Percentiles rank a stretch among this genome's conserved stretches.
phyloP scores from a whole-genome alignment of 2,888 invertebrate species.

The Sipha maydis region DNA sequence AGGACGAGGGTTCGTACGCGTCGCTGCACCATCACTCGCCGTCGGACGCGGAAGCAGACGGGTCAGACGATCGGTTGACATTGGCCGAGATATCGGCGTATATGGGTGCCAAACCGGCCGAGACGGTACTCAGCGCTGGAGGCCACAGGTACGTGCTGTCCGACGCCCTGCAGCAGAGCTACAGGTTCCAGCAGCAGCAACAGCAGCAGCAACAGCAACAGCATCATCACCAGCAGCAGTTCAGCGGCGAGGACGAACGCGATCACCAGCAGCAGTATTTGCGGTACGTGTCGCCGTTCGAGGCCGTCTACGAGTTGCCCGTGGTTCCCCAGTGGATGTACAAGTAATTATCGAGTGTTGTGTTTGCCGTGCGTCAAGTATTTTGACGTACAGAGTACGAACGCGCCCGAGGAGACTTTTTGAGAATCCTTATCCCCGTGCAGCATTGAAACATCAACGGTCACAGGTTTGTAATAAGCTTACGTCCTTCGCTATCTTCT shows the following conservation, averaged over 20 bases:
- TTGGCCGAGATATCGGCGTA: conserved; percentile 54
- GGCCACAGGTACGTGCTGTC: conserved; percentile 58
- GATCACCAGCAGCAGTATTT: conserved; percentile 25
- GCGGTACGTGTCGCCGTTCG: conserved; percentile 55
- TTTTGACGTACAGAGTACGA: too few species aligned
- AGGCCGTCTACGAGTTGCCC: conserved; percentile 47
- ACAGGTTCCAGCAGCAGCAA: conserved; percentile 20
- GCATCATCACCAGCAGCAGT: neutral
- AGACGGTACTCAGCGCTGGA: conserved; percentile 51
- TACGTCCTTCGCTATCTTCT: too few species aligned
- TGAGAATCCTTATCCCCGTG: too few species aligned
- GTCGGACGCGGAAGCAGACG: conserved; percentile 46
- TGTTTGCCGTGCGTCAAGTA: too few species aligned
- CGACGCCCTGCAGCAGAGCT: conserved; percentile 49
- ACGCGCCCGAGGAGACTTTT: too few species aligned
- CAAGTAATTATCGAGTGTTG: neutral
- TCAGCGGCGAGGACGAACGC: conserved; percentile 1
- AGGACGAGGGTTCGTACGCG: conserved; percentile 15
- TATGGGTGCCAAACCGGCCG: conserved; percentile 53
- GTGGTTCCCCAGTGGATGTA: conserved; percentile 40
- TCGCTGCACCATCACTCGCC: neutral
- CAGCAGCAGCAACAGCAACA: neutral
- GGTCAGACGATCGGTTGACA: conserved; percentile 45
- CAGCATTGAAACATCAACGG: too few species aligned
- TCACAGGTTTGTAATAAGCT: too few species aligned